Evolutionary conservation across 2,113 vertebrate species (phyloP).

Genomic region (Terrapene triunguis): DNA sequence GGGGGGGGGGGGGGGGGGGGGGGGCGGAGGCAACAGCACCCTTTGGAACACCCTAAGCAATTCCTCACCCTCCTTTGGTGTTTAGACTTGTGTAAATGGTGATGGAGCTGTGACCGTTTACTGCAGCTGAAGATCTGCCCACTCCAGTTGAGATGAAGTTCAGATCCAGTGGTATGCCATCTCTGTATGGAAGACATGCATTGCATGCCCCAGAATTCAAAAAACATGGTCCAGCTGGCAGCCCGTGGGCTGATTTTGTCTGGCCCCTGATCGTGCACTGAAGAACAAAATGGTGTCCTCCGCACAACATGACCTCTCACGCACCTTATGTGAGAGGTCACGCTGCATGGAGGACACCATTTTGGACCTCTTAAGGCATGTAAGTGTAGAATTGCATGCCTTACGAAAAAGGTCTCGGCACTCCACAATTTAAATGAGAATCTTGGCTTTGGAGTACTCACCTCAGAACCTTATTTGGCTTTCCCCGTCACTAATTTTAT

Average conservation of each 20-base stretch:
- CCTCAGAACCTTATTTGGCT: neutral
- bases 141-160: neutral
- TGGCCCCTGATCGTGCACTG: neutral
- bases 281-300: neutral
- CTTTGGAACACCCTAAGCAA: neutral
- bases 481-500: neutral
- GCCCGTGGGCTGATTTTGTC: neutral
- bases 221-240: neutral
- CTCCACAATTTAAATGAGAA: neutral
- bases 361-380: neutral
- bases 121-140: neutral
- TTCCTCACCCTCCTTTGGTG: neutral
- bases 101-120: neutral
- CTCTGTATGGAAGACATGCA: no score
- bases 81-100: neutral
- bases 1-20: no score
- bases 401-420: neutral
- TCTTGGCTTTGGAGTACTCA: rapidly evolving
- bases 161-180: neutral
- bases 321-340: neutral
- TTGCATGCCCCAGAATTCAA: neutral
- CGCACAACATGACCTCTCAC: neutral
- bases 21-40: neutral
- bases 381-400: neutral
- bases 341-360: neutral